A percentile compares a stretch with the other conserved stretches of the same genome.
These are phyloP conservation scores for Sipha flava DNA, from an alignment of 1,140 invertebrate genomes.

Conservation along the genomic window DNA sequence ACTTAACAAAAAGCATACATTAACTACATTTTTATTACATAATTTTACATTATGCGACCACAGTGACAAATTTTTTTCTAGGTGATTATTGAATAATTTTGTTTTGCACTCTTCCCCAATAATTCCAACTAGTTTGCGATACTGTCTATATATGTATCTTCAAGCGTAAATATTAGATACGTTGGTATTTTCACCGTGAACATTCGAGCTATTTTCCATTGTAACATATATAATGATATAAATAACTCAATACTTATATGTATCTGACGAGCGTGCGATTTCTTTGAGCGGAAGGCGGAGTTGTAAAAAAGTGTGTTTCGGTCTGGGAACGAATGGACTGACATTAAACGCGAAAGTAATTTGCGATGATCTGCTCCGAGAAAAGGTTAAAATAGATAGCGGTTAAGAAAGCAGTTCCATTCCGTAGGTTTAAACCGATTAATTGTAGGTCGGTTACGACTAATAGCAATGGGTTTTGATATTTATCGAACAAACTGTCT, in stretches of 20 bases:
- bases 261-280: background rate
- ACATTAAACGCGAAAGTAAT: background rate
- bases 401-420: background rate
- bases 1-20: no score
- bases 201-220: background rate
- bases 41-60: no score
- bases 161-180: no score
- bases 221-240: background rate
- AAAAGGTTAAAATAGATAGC: background rate
- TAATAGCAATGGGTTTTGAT: background rate
- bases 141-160: no score
- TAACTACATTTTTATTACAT: no score
- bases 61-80: no score
- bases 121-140: no score
- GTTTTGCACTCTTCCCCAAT: no score
- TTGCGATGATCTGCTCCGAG: background rate
- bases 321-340: background rate
- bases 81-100: no score
- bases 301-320: background rate
- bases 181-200: no score
- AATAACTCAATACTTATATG: background rate
- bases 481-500: background rate
- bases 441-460: background rate
- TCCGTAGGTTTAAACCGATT: background rate
- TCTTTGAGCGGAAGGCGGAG: background rate